Percentiles rank a stretch among this genome's conserved stretches.
Conservation (phyloP, 1,140 invertebrate genomes). For the Musca domestica region DNA sequence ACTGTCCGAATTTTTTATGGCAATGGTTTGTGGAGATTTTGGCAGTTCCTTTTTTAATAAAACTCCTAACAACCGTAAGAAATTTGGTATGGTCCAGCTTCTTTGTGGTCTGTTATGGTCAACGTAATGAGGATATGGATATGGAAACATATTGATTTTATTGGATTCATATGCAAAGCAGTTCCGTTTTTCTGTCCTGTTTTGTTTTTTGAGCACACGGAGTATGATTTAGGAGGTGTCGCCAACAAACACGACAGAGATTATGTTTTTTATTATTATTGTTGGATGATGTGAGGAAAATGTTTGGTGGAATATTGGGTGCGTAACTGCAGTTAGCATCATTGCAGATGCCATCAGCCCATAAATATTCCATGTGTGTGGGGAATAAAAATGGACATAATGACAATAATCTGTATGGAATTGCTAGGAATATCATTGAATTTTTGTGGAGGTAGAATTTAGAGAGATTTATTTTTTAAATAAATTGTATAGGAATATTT, state of each 20-base stretch:
- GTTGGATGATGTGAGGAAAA: neutral
- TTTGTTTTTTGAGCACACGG: too few relatives aligned
- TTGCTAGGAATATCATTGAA: too few relatives aligned
- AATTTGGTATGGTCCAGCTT: slow-evolving; percentile 9
- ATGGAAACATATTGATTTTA: slow-evolving; percentile 41
- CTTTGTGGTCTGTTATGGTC: slow-evolving; percentile 10
- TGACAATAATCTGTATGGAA: too few relatives aligned
- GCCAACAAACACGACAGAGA: neutral
- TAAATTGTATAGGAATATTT: too few relatives aligned
- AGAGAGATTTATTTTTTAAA: too few relatives aligned
- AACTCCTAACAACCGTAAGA: neutral
- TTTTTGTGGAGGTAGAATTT: too few relatives aligned
- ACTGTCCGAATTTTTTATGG: too few relatives aligned
- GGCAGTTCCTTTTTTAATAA: too few relatives aligned
- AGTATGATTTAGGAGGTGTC: slow-evolving; percentile 12
- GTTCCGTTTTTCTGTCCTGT: neutral
- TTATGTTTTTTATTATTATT: slow-evolving; percentile 16
- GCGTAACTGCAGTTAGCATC: neutral
- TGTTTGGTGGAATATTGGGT: slow-evolving; percentile 10
- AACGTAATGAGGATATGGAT: neutral
- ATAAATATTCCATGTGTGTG: slow-evolving; percentile 1
- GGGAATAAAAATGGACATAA: too few relatives aligned
- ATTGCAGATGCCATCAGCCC: slow-evolving; percentile 10
- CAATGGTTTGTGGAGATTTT: too few relatives aligned
- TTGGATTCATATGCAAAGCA: slow-evolving; percentile 49